phyloP scores from a whole-genome alignment of 2,113 vertebrate species.

The Albula goreensis region DNA sequence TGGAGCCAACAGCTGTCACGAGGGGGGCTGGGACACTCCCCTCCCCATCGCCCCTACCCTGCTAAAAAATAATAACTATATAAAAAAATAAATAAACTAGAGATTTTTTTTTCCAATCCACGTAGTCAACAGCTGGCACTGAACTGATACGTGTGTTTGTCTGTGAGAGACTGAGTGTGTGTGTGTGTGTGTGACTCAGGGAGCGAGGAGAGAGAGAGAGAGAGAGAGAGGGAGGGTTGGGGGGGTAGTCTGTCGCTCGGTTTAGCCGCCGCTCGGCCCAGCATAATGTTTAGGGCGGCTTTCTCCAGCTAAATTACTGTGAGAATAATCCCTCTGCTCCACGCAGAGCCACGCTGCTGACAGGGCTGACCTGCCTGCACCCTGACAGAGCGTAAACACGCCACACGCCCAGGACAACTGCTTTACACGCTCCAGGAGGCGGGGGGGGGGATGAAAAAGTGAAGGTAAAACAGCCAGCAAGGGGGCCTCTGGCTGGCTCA shows the following conservation, averaged over 20 bases:
- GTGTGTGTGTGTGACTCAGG: not conserved
- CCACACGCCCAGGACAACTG: not conserved
- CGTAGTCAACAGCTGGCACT: constrained; percentile 34
- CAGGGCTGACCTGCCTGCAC: constrained; percentile 15
- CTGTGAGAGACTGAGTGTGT: not conserved
- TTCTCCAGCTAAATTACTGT: constrained; percentile 20
- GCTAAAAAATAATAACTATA: not conserved
- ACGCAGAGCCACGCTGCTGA: not conserved
- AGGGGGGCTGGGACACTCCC: constrained; percentile 11
- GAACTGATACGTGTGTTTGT: constrained; percentile 5
- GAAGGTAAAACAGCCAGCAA: too few species aligned
- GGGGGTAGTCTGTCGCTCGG: not conserved
- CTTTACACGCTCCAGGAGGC: constrained; percentile 12
- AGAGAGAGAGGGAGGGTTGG: not conserved
- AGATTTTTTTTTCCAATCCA: constrained; percentile 10
- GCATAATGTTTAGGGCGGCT: constrained; percentile 33
- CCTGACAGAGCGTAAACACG: constrained; percentile 15
- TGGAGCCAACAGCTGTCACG: constrained; percentile 50
- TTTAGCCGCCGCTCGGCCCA: constrained; percentile 16
- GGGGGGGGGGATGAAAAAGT: constrained; percentile 7
- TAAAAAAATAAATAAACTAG: too few species aligned
- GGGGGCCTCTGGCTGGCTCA: too few species aligned
- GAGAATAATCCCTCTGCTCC: constrained; percentile 21
- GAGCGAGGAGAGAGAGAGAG: constrained; percentile 2
- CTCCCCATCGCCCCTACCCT: too few species aligned